These are phyloP conservation scores for Centruroides sculpturatus DNA, from an alignment of 1,140 invertebrate species.

Conservation along the genomic window DNA sequence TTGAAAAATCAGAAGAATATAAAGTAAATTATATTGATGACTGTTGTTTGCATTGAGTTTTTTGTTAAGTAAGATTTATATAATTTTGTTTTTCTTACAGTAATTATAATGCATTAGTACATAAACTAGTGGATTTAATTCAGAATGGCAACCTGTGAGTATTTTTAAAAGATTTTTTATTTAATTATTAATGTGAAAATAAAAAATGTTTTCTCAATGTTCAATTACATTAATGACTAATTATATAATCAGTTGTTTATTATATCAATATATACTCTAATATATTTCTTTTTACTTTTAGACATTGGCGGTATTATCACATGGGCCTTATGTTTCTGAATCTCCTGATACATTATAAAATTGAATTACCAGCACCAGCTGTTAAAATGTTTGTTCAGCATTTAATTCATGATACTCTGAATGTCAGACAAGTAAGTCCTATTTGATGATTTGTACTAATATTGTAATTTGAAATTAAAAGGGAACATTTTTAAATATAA, in stretches of 20 bases:
- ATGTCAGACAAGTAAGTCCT: conserved; percentile 46
- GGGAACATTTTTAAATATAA: too few relatives aligned
- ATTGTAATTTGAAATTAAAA: too few relatives aligned
- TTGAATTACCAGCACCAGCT: conserved; percentile 42
- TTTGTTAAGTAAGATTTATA: not conserved
- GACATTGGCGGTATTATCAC: conserved; percentile 63
- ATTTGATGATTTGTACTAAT: too few relatives aligned
- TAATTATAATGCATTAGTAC: conserved; percentile 44
- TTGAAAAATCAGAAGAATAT: too few relatives aligned
- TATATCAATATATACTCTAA: too few relatives aligned
- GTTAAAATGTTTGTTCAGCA: conserved; percentile 50
- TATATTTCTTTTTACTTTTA: conserved; percentile 24
- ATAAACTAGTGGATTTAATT: conserved; percentile 45
- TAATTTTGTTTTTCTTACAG: conserved; percentile 28
- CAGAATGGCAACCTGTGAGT: conserved; percentile 53
- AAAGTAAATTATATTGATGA: too few relatives aligned
- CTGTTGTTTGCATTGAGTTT: not conserved
- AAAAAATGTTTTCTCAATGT: too few relatives aligned
- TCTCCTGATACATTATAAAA: conserved; percentile 52
- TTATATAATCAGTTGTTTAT: too few relatives aligned
- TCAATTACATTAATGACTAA: too few relatives aligned
- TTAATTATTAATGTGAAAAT: not conserved
- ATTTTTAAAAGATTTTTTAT: not conserved
- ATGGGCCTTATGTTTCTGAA: conserved; percentile 56
- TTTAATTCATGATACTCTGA: conserved; percentile 58